Evolutionary conservation across 2,888 invertebrate genomes (phyloP).

Genomic region (Xanthia icteritia): DNA sequence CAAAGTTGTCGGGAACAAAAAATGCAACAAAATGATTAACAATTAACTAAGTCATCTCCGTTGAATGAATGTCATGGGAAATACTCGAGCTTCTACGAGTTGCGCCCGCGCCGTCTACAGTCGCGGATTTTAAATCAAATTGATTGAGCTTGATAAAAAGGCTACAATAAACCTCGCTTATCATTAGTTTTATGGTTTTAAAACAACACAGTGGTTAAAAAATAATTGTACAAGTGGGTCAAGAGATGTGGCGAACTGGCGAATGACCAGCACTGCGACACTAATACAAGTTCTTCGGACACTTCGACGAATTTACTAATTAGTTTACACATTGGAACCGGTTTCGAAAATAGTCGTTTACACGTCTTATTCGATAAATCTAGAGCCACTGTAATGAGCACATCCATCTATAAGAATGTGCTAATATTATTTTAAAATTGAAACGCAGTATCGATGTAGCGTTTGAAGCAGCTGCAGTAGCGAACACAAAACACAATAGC

Average conservation of each 20-base stretch:
- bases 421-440: conserved; percentile 45
- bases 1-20: neutral
- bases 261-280: conserved; percentile 18
- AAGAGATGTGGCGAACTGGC: conserved; percentile 39
- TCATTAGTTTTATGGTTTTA: conserved; percentile 57
- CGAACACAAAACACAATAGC: conserved; percentile 45
- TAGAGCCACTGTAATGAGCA: conserved; percentile 10
- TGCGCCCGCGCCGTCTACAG: conserved; percentile 27
- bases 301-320: conserved; percentile 40
- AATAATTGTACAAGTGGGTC: conserved; percentile 63
- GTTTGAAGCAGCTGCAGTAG: conserved; percentile 21
- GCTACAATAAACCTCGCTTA: conserved; percentile 56
- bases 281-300: conserved; percentile 37
- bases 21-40: conserved; percentile 11
- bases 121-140: conserved; percentile 59
- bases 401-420: conserved; percentile 23
- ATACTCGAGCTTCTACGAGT: neutral
- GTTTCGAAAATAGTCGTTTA: conserved; percentile 28
- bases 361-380: conserved; percentile 12
- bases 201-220: conserved; percentile 54
- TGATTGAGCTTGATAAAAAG: conserved; percentile 62
- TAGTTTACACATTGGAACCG: conserved; percentile 40
- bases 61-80: conserved; percentile 42
- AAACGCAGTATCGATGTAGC: conserved; percentile 4
- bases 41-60: conserved; percentile 9